These are phyloP conservation scores for Hucho hucho DNA, from an alignment of 2,113 vertebrate genomes.

Conservation along the genomic window DNA sequence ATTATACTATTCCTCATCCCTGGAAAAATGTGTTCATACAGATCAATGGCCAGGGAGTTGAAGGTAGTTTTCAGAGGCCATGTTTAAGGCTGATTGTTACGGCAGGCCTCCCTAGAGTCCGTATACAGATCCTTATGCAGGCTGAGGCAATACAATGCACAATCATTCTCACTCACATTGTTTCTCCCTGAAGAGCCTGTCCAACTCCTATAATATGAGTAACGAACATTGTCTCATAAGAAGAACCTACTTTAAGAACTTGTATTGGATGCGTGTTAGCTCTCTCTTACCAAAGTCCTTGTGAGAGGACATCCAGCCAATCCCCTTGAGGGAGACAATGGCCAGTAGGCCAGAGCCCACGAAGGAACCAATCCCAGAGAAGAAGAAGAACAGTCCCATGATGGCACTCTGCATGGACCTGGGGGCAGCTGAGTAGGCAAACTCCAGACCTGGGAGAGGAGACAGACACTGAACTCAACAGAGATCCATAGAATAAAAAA, in stretches of 20 bases:
- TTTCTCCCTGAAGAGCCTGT: conserved; percentile 2
- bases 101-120: no score
- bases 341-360: conserved; percentile 92
- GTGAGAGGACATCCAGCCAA: conserved; percentile 97
- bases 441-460: conserved; percentile 84
- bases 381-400: conserved; percentile 99
- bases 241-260: neutral
- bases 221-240: neutral
- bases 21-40: conserved; percentile 14
- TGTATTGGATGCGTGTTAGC: neutral
- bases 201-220: neutral
- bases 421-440: conserved; percentile 95
- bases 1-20: neutral
- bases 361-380: conserved; percentile 94
- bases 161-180: neutral
- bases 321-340: conserved; percentile 82
- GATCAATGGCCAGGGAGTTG: conserved; percentile 22
- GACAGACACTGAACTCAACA: neutral
- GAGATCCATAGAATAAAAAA: neutral
- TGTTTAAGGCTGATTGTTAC: neutral
- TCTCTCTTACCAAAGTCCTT: conserved; percentile 86
- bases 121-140: no score
- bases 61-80: neutral
- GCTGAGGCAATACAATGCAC: neutral
- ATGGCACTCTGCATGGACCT: conserved; percentile 97